A percentile compares a stretch with the other conserved stretches of the same genome.
Evolutionary conservation across 2,888 invertebrate genomes (phyloP).

Genomic region (Cephus spinipes): DNA sequence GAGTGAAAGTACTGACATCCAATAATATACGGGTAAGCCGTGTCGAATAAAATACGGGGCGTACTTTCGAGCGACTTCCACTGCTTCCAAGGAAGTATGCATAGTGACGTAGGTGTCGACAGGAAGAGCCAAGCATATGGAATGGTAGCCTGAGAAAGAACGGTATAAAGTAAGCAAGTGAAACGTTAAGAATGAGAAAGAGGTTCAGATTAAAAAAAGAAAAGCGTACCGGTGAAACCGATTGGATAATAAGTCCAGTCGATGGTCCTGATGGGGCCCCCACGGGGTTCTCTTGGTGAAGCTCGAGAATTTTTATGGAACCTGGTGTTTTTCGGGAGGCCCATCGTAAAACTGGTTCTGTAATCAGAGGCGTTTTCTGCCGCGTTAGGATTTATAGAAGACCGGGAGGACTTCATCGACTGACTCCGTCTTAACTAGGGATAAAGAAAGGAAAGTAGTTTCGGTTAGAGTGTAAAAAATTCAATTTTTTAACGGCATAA

Average conservation of each 20-base stretch:
- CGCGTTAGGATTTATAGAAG: constrained; percentile 3
- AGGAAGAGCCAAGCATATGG: background rate
- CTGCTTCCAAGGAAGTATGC: background rate
- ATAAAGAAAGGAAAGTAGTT: background rate
- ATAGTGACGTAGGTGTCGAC: background rate
- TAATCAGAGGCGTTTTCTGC: constrained; percentile 9
- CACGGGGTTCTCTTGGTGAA: background rate
- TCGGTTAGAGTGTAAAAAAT: background rate
- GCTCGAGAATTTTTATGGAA: constrained; percentile 10
- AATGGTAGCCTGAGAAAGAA: background rate
- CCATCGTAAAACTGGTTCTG: constrained; percentile 10
- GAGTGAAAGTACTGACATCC: background rate
- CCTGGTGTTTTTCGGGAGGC: background rate
- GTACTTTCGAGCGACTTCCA: background rate
- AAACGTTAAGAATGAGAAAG: background rate
- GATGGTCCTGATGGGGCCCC: background rate
- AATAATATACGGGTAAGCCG: background rate
- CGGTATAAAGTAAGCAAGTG: background rate
- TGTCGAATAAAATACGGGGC: background rate
- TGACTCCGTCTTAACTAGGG: background rate
- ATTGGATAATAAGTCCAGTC: background rate
- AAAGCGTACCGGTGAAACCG: background rate
- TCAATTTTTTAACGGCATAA: background rate
- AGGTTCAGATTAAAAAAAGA: background rate
- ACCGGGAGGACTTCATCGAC: background rate